Percentiles rank a stretch among this genome's conserved stretches.
Conservation (phyloP, 1,140 invertebrate genomes). For the Drosophila dunni region DNA sequence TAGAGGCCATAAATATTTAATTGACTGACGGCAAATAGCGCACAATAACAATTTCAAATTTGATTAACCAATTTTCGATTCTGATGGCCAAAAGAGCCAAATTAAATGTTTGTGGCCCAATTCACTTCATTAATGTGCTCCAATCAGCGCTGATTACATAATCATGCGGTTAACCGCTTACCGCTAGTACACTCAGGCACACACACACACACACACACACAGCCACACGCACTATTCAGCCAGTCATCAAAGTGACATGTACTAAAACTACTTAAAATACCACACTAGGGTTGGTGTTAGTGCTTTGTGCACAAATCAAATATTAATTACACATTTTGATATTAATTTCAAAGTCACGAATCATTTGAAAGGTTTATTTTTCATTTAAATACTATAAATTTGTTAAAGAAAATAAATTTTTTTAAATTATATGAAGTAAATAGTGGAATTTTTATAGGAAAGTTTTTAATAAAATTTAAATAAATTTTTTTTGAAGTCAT, state of each 20-base stretch:
- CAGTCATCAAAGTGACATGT: not conserved
- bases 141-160: constrained; percentile 39
- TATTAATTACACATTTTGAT: not conserved
- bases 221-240: no score
- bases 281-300: not conserved
- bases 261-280: constrained; percentile 4
- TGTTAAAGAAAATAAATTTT: no score
- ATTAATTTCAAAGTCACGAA: not conserved
- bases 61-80: constrained; percentile 47
- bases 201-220: not conserved
- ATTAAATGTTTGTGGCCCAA: constrained; percentile 28
- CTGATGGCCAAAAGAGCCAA: constrained; percentile 14
- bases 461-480: no score
- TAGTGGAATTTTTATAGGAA: no score
- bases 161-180: constrained; percentile 60
- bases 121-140: constrained; percentile 53
- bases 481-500: no score
- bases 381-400: no score
- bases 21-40: constrained; percentile 19
- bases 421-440: no score
- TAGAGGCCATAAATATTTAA: constrained; percentile 42
- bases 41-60: constrained; percentile 29
- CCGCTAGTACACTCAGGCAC: constrained; percentile 5
- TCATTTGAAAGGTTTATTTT: not conserved
- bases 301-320: not conserved